A percentile compares a stretch with the other conserved stretches of the same genome.
Evolutionary conservation across 2,888 invertebrate genomes (phyloP).

Genomic region (Cheilosia vernalis): DNA sequence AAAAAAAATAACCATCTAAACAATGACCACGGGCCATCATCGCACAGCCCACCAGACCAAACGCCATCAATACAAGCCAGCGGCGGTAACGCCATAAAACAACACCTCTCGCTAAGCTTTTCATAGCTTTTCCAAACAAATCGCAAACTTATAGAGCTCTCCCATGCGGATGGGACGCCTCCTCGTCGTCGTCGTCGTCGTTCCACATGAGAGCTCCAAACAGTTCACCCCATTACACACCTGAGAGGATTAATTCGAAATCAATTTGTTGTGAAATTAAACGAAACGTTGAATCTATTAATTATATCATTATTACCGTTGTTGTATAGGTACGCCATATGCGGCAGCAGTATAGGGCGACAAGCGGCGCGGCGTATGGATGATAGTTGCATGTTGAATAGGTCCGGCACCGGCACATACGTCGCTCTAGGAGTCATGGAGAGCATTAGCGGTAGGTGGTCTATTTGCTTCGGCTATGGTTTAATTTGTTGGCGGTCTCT

Average conservation of each 20-base stretch:
- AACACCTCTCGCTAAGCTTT: slow-evolving; percentile 67
- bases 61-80: slow-evolving; percentile 27
- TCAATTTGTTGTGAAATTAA: slow-evolving; percentile 81
- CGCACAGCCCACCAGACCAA: slow-evolving; percentile 24
- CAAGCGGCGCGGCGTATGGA: slow-evolving; percentile 3
- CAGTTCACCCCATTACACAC: slow-evolving; percentile 78
- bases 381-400: not conserved
- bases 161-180: not conserved
- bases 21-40: slow-evolving; percentile 51
- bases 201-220: slow-evolving; percentile 68
- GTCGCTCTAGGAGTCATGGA: slow-evolving; percentile 56
- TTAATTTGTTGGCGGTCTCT: slow-evolving; percentile 41
- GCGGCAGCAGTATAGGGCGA: slow-evolving; percentile 15
- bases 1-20: slow-evolving; percentile 24
- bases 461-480: slow-evolving; percentile 64
- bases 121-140: slow-evolving; percentile 39
- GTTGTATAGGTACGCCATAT: slow-evolving; percentile 34
- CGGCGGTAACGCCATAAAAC: slow-evolving; percentile 51
- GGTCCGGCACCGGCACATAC: slow-evolving; percentile 4
- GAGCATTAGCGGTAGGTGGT: slow-evolving; percentile 69
- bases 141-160: slow-evolving; percentile 24
- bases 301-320: slow-evolving; percentile 78
- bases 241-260: slow-evolving; percentile 82
- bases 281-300: slow-evolving; percentile 82
- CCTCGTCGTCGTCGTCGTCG: slow-evolving; percentile 22